phyloP scores from a whole-genome alignment of 2,113 vertebrate genomes.

The Suricata suricatta region DNA sequence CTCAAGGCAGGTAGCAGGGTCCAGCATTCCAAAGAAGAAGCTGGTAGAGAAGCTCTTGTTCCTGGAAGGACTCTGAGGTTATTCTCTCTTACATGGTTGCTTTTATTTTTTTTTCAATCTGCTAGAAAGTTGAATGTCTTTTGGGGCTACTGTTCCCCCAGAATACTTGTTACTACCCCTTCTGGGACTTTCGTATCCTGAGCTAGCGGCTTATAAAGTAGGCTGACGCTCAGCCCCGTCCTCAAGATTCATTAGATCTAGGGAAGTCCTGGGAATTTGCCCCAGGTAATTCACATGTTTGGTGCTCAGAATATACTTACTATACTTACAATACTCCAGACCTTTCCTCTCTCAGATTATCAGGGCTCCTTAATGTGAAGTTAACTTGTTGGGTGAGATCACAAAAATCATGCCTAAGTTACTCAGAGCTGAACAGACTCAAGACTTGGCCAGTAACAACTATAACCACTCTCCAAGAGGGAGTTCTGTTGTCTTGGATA shows the following conservation, averaged over 20 bases:
- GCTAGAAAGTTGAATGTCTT: background rate
- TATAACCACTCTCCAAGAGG: background rate
- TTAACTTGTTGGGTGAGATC: background rate
- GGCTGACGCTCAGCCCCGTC: background rate
- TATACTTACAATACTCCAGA: background rate
- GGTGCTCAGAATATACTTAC: background rate
- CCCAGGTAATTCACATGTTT: background rate
- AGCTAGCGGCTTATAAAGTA: background rate
- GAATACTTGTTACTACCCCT: background rate
- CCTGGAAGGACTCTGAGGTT: background rate
- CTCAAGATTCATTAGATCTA: background rate
- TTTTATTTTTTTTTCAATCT: constrained; percentile 35
- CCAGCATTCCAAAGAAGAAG: background rate
- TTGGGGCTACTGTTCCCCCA: background rate
- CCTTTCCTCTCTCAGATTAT: background rate
- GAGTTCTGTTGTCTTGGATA: background rate
- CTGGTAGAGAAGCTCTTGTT: background rate
- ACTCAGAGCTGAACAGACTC: background rate
- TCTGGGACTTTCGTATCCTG: background rate
- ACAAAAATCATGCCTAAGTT: background rate
- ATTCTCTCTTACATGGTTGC: background rate
- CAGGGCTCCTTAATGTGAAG: no score
- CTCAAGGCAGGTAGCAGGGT: background rate
- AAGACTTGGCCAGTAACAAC: background rate
- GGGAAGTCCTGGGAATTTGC: background rate